phyloP scores from a whole-genome alignment of 1,140 invertebrate species.

The Geopemphigus sp. region DNA sequence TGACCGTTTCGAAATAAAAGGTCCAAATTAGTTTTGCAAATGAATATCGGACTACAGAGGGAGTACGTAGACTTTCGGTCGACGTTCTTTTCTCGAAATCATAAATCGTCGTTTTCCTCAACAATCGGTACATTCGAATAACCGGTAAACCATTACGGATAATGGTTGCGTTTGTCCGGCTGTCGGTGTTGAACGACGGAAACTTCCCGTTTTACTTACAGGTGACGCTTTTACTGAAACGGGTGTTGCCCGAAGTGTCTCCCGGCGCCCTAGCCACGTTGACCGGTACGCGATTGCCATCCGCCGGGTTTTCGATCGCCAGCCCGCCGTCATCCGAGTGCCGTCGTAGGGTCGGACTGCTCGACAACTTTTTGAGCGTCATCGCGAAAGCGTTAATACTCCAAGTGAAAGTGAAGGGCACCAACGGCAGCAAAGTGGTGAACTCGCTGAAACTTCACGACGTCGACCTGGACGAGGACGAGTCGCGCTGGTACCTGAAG shows the following conservation, averaged over 20 bases:
- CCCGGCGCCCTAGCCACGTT: constrained; percentile 67
- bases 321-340: constrained; percentile 55
- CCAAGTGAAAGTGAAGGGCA: constrained; percentile 80
- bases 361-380: constrained; percentile 83
- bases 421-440: constrained; percentile 64
- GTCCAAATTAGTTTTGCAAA: too few relatives aligned
- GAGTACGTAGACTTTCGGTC: too few relatives aligned
- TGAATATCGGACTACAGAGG: too few relatives aligned
- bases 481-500: constrained; percentile 79
- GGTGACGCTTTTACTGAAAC: constrained; percentile 73
- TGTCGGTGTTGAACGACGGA: too few relatives aligned
- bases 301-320: constrained; percentile 76
- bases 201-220: too few relatives aligned
- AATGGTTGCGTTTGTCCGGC: too few relatives aligned
- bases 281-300: constrained; percentile 66
- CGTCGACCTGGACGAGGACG: constrained; percentile 61
- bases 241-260: constrained; percentile 81
- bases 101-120: too few relatives aligned
- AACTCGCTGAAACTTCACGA: constrained; percentile 63
- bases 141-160: too few relatives aligned
- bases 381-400: constrained; percentile 83
- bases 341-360: constrained; percentile 61
- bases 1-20: too few relatives aligned
- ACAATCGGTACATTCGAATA: too few relatives aligned
- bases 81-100: too few relatives aligned